Conservation (phyloP, 2,888 invertebrate genomes). For the Elysia crispata region DNA sequence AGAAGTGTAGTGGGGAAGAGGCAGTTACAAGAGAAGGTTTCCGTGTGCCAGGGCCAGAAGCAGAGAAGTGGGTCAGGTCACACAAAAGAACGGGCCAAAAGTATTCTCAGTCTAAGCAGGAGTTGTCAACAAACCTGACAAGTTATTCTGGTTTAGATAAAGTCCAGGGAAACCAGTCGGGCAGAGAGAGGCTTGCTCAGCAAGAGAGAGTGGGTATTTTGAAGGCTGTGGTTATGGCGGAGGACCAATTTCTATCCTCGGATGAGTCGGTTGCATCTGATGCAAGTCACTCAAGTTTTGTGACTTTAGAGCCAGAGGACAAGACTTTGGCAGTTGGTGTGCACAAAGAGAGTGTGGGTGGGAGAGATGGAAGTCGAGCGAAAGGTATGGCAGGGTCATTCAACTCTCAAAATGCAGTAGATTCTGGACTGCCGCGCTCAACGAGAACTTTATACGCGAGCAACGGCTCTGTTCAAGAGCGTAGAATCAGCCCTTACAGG, state of each 20-base stretch:
- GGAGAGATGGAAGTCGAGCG: not conserved
- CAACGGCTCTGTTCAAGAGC: not conserved
- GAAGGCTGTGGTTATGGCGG: not conserved
- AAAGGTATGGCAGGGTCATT: not conserved
- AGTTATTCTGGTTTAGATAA: too few species aligned
- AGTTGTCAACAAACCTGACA: too few species aligned
- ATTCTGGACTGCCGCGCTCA: not conserved
- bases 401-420: not conserved
- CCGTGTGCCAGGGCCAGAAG: constrained; percentile 17
- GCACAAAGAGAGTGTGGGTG: too few species aligned
- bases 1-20: not conserved
- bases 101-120: not conserved
- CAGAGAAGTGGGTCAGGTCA: constrained; percentile 13
- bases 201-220: not conserved
- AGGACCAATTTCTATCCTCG: not conserved
- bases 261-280: not conserved
- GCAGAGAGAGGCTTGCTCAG: not conserved
- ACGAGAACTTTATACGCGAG: not conserved
- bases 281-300: constrained; percentile 23
- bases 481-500: too few species aligned
- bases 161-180: too few species aligned
- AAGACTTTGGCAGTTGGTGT: too few species aligned
- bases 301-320: constrained; percentile 39
- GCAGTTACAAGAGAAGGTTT: constrained; percentile 5
- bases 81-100: constrained; percentile 11